Evolutionary conservation across 2,797 vertebrate genomes (phyloP), one percentile per base, ranked within the genome.

Genomic region (Malacoraja senta): DNA sequence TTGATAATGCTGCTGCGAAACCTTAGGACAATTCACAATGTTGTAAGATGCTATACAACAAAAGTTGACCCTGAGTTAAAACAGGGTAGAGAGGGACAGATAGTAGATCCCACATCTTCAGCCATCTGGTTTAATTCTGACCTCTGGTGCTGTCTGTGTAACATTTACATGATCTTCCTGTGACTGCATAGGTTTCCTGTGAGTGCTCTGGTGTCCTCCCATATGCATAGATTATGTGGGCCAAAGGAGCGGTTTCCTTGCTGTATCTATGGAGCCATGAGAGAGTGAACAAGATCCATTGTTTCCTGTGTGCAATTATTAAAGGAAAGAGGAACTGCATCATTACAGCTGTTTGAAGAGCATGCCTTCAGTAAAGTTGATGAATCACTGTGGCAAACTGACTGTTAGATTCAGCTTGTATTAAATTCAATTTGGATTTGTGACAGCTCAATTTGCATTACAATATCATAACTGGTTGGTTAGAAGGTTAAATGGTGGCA

Each of bases 401-500:
- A 83, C 10, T 58, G 44, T 63, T 63, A 63, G 58, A 86, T 61
- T 26, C 81, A 84, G 81, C 19, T 58, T 84, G 81, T 84, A 58
- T 61, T 29, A 84, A 58, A 84, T 86, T 63, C 58, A 32, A 58
- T n/a, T 63, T 63, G 58, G 58, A 63, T 19, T 86, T 63, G 10
- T 26, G 13, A 15, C 29, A 63, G 58, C 13, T 63, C 58, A 86
- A 63, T n/a, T n/a, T n/a, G 83, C 58, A 63, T 29, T n/a, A n/a
- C 32, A 86, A 63, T 29, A 86, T 86, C 24, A 63, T 63, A 86
- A 86, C 61, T 61, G 26, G 26, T 26, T 63, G 58, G 53, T 84
- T 61, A 86, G 58, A 86, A 63, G 83, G 83, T 86, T 86, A 86
- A 86, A 32, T 86, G 81, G 58, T 63, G 15, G 83, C 83, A 86